These are phyloP conservation scores for Gopherus flavomarginatus DNA, from an alignment of 2,113 vertebrate genomes.

Conservation along the genomic window DNA sequence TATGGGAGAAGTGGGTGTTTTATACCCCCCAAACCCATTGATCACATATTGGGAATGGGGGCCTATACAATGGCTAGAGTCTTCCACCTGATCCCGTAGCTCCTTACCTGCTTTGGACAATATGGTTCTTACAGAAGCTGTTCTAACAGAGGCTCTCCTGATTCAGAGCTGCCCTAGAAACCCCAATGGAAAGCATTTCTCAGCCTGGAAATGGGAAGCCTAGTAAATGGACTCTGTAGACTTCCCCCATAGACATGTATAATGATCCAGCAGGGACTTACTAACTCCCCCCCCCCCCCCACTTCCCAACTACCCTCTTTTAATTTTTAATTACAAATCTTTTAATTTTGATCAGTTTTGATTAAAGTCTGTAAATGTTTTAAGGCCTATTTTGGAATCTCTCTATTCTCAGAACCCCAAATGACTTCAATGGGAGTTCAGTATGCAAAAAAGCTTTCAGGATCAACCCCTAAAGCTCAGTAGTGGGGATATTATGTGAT, in stretches of 20 bases:
- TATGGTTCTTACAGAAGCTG: not conserved
- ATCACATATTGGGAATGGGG: fast-evolving
- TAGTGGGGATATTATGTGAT: not conserved
- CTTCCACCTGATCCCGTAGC: not conserved
- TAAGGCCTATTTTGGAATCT: not conserved
- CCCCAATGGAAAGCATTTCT: fast-evolving
- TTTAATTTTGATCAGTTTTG: not conserved
- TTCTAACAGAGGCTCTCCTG: not conserved
- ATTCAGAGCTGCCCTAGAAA: not conserved
- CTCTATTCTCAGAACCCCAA: not conserved
- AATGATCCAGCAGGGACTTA: not conserved
- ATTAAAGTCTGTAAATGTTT: not conserved
- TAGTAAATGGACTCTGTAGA: not conserved
- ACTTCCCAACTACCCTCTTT: not conserved
- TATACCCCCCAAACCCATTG: not conserved
- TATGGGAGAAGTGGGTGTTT: not conserved
- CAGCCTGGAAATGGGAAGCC: fast-evolving
- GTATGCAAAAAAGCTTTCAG: fast-evolving
- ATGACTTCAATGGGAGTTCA: fast-evolving
- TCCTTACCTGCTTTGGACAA: not conserved
- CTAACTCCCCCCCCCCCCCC: not conserved
- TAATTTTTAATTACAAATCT: not conserved
- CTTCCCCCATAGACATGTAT: not conserved
- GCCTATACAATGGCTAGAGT: fast-evolving
- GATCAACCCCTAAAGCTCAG: not conserved